These are phyloP conservation scores for Callinectes sapidus DNA, from an alignment of 2,888 invertebrate species.

Conservation along the genomic window DNA sequence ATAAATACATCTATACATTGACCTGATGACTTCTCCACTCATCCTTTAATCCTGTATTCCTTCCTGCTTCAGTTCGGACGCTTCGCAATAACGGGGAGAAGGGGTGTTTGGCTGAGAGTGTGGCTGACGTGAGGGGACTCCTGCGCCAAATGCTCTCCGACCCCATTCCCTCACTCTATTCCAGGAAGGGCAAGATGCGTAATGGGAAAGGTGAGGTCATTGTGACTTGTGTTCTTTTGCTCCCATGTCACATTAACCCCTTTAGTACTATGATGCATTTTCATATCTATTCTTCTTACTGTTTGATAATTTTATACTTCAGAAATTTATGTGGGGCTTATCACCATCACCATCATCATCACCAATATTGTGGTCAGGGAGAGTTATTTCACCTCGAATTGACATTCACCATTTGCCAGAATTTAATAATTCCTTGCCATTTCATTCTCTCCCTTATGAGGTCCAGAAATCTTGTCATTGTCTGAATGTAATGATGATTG, in stretches of 20 bases:
- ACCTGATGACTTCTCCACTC: background rate
- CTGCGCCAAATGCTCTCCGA: conserved; percentile 90
- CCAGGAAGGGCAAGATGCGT: conserved; percentile 67
- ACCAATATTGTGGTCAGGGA: too few species aligned
- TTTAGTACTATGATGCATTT: too few species aligned
- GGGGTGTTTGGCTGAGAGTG: conserved; percentile 87
- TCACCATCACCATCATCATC: too few species aligned
- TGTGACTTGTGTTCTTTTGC: background rate
- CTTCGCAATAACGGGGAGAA: conserved; percentile 80
- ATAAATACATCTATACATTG: too few species aligned
- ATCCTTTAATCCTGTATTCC: background rate
- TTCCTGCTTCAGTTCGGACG: conserved; percentile 74
- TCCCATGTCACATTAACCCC: background rate
- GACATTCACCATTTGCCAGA: too few species aligned
- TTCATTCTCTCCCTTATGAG: too few species aligned
- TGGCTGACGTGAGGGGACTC: conserved; percentile 88
- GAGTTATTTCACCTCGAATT: too few species aligned
- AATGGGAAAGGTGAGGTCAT: conserved; percentile 60
- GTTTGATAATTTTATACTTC: too few species aligned
- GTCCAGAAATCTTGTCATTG: too few species aligned
- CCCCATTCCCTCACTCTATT: conserved; percentile 75
- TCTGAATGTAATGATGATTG: too few species aligned
- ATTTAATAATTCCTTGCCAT: too few species aligned
- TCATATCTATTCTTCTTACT: background rate
- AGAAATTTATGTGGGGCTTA: too few species aligned